phyloP scores from a whole-genome alignment of 2,888 invertebrate species.

The Drepanosiphum platanoidis region DNA sequence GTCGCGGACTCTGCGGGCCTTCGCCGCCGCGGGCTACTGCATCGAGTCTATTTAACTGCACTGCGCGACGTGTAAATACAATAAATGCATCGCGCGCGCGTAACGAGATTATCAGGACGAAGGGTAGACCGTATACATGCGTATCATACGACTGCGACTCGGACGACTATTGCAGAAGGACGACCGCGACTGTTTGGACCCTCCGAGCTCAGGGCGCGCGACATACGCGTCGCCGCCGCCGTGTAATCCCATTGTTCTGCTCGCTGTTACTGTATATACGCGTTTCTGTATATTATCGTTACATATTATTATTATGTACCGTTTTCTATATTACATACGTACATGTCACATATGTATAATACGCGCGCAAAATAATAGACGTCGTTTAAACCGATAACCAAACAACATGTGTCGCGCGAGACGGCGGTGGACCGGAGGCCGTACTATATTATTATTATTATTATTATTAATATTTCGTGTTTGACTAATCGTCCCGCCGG shows the following conservation, averaged over 20 bases:
- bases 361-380: not conserved
- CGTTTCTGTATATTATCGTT: not conserved
- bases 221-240: conserved; percentile 49
- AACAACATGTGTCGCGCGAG: conserved; percentile 55
- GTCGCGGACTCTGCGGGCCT: not conserved
- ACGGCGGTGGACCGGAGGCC: not conserved
- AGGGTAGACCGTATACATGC: not conserved
- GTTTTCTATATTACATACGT: not conserved
- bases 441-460: not conserved
- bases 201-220: not conserved
- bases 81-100: not conserved
- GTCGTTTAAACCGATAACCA: conserved; percentile 53
- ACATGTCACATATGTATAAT: not conserved
- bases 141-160: not conserved
- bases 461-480: not conserved
- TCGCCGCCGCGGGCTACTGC: not conserved
- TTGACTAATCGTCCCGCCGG: not conserved
- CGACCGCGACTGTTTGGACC: not conserved
- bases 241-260: conserved; percentile 32
- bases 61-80: not conserved
- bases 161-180: not conserved
- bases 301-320: too few species aligned
- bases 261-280: not conserved
- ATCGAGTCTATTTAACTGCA: too few species aligned
- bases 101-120: conserved; percentile 6